Evolutionary conservation across 2,888 invertebrate species (phyloP).

Genomic region (Eugnorisma glareosa): DNA sequence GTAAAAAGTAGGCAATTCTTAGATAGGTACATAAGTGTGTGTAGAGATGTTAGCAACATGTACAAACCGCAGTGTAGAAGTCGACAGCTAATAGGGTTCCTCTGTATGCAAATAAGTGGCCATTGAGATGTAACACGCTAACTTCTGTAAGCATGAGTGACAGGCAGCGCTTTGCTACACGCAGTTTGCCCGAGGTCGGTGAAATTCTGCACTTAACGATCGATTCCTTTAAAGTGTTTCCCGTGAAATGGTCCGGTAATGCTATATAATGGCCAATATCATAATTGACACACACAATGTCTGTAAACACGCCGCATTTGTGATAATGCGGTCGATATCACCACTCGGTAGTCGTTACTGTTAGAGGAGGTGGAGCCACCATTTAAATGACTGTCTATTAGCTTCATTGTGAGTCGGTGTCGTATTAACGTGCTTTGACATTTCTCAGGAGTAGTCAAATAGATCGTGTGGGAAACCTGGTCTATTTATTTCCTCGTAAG

Average conservation of each 20-base stretch:
- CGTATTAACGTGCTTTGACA: constrained; percentile 57
- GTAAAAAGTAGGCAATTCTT: constrained; percentile 52
- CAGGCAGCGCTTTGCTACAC: constrained; percentile 71
- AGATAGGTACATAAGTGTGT: constrained; percentile 4
- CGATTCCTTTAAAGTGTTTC: constrained; percentile 77
- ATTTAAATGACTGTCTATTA: constrained; percentile 67
- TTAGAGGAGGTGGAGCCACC: constrained; percentile 61
- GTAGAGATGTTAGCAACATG: constrained; percentile 46
- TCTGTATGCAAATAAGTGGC: constrained; percentile 75
- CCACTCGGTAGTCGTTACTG: constrained; percentile 63
- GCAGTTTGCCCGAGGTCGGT: constrained; percentile 73
- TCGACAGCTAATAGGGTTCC: constrained; percentile 69
- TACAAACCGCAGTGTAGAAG: constrained; percentile 60
- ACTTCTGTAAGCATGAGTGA: constrained; percentile 81
- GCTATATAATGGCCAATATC: constrained; percentile 74
- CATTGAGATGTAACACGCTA: constrained; percentile 76
- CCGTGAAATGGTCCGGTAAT: constrained; percentile 77
- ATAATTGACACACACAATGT: constrained; percentile 75
- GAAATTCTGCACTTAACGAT: constrained; percentile 75
- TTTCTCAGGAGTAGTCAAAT: constrained; percentile 59
- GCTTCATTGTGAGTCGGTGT: constrained; percentile 57
- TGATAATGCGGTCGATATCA: constrained; percentile 68
- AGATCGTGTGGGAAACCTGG: constrained; percentile 61
- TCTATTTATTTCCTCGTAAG: constrained; percentile 50
- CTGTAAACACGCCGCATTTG: constrained; percentile 69